Evolutionary conservation across 2,797 vertebrate species (phyloP).

Genomic region (Spea hammondii): DNA sequence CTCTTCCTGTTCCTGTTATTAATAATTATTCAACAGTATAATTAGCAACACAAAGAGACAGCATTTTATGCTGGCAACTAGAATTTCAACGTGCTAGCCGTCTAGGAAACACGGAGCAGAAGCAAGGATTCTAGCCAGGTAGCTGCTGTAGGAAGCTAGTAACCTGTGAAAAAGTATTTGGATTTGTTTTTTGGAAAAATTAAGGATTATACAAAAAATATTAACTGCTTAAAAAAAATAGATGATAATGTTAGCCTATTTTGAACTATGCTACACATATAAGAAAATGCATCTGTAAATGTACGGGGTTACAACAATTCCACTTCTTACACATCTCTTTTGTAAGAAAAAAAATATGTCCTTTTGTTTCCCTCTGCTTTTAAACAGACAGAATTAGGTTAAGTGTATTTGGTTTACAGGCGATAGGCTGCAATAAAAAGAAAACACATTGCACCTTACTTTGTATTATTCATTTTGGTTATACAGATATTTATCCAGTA

Average conservation of each 20-base stretch:
- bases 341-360: conserved; percentile 49
- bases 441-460: conserved; percentile 77
- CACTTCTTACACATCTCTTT: no score
- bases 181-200: no score
- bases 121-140: conserved; percentile 77
- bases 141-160: conserved; percentile 81
- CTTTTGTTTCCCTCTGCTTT: conserved; percentile 13
- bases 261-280: no score
- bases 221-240: not conserved
- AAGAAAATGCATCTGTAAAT: no score
- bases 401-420: conserved; percentile 78
- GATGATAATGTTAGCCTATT: not conserved
- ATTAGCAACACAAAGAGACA: conserved; percentile 81
- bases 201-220: no score
- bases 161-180: conserved; percentile 74
- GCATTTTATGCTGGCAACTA: conserved; percentile 76
- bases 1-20: conserved; percentile 80
- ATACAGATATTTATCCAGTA: conserved; percentile 83
- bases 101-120: conserved; percentile 80
- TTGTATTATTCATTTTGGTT: conserved; percentile 77
- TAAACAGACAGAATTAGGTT: conserved; percentile 74
- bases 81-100: conserved; percentile 78
- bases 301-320: no score
- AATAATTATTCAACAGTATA: conserved; percentile 86
- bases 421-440: conserved; percentile 73